These are phyloP conservation scores for Prunella himalayana DNA, from an alignment of 2,113 vertebrate species.

Conservation along the genomic window DNA sequence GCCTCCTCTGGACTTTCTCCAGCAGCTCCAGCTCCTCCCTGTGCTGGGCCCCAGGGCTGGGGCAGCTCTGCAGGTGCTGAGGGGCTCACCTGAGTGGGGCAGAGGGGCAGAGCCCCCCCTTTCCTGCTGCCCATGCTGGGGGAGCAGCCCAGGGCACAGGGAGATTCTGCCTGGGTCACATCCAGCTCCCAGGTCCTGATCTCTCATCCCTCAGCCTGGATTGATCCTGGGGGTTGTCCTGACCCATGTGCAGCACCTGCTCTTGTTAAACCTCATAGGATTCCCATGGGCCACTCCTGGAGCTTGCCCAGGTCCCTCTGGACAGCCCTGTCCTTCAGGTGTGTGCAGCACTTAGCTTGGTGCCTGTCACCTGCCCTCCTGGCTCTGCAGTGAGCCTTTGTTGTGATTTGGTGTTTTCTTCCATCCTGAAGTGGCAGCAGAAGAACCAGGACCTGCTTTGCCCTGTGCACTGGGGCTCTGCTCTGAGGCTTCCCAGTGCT, in stretches of 20 bases:
- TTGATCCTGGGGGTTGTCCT: neutral
- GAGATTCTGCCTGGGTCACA: neutral
- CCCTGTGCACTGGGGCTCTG: neutral
- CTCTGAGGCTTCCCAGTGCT: neutral
- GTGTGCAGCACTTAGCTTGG: neutral
- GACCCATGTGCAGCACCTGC: neutral
- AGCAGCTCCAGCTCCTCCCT: neutral
- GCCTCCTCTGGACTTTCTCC: neutral
- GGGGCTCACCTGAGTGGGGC: neutral
- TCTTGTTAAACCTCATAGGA: neutral
- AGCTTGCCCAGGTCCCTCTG: neutral
- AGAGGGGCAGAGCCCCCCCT: neutral
- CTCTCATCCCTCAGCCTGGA: too few relatives aligned
- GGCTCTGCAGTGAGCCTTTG: neutral
- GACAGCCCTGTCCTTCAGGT: neutral
- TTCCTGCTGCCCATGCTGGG: neutral
- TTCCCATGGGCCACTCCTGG: neutral
- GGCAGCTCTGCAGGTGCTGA: neutral
- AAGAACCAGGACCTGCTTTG: neutral
- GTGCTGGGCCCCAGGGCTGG: neutral
- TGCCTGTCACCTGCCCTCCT: neutral
- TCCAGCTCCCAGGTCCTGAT: fast-evolving
- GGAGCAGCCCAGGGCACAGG: neutral
- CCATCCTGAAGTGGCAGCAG: neutral
- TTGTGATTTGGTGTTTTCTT: neutral